Percentiles rank a stretch among this genome's conserved stretches.
These are phyloP conservation scores for Melieria crassipennis DNA, from an alignment of 2,888 invertebrate species.

Conservation along the genomic window DNA sequence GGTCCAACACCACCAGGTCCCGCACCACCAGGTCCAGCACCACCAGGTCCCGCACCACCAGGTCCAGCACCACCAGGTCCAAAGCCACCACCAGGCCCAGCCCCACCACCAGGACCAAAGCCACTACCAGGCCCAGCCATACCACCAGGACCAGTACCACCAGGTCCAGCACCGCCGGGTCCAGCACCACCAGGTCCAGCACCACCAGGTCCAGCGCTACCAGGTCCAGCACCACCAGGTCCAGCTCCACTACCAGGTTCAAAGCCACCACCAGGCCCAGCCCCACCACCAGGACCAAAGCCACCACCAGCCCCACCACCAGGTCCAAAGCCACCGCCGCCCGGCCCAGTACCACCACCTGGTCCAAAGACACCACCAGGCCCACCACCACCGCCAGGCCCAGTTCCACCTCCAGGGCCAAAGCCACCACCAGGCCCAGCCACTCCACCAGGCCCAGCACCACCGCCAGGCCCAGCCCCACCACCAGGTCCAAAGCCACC, in stretches of 20 bases:
- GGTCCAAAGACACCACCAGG: not conserved
- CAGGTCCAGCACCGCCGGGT: too few relatives aligned
- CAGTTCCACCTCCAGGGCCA: conserved; percentile 24
- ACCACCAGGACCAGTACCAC: too few relatives aligned
- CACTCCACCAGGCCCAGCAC: conserved; percentile 18
- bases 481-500: not conserved
- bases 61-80: too few relatives aligned
- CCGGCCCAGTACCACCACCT: conserved; percentile 5
- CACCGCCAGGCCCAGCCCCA: conserved; percentile 1
- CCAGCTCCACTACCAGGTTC: conserved; percentile 26
- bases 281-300: conserved; percentile 18
- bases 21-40: too few relatives aligned
- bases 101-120: too few relatives aligned
- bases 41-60: too few relatives aligned
- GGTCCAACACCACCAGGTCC: too few relatives aligned
- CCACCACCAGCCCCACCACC: conserved; percentile 3
- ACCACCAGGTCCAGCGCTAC: not conserved
- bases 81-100: not conserved
- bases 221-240: conserved; percentile 1
- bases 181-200: too few relatives aligned
- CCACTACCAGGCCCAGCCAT: too few relatives aligned
- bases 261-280: conserved; percentile 26
- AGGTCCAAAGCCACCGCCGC: not conserved
- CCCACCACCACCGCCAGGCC: not conserved
- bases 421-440: conserved; percentile 24